Conservation (phyloP, 2,113 vertebrate genomes). For the Marmota monax region DNA sequence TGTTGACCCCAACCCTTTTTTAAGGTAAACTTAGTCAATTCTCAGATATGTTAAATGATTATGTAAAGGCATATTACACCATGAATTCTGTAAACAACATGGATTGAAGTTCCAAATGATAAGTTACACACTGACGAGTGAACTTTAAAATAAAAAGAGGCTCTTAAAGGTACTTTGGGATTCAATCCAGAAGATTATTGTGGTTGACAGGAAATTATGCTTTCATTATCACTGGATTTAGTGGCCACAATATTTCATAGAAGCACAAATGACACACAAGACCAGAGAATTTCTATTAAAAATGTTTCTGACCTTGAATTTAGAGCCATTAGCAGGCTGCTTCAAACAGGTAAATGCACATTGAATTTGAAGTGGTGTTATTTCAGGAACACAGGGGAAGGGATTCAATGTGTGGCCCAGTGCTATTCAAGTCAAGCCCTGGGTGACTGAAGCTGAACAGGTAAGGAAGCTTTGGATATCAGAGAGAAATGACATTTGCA, state of each 20-base stretch:
- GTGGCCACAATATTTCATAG: conserved; percentile 62
- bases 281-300: conserved; percentile 60
- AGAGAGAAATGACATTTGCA: not conserved
- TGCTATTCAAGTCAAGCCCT: not conserved
- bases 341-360: conserved; percentile 71
- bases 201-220: conserved; percentile 69
- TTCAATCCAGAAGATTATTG: conserved; percentile 65
- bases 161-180: conserved; percentile 23
- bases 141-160: conserved; percentile 24
- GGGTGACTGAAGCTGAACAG: not conserved
- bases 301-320: conserved; percentile 72
- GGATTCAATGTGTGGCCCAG: not conserved
- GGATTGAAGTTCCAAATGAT: conserved; percentile 23
- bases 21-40: conserved; percentile 45
- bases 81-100: conserved; percentile 63
- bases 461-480: not conserved
- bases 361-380: conserved; percentile 58
- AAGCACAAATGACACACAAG: conserved; percentile 52
- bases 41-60: conserved; percentile 53
- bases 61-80: conserved; percentile 38
- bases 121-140: not conserved
- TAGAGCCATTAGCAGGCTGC: conserved; percentile 57
- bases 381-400: not conserved
- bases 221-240: conserved; percentile 67
- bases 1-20: conserved; percentile 64